These are phyloP conservation scores for Sebastes wilsoni DNA, from an alignment of 2,797 vertebrate species.

Conservation along the genomic window DNA sequence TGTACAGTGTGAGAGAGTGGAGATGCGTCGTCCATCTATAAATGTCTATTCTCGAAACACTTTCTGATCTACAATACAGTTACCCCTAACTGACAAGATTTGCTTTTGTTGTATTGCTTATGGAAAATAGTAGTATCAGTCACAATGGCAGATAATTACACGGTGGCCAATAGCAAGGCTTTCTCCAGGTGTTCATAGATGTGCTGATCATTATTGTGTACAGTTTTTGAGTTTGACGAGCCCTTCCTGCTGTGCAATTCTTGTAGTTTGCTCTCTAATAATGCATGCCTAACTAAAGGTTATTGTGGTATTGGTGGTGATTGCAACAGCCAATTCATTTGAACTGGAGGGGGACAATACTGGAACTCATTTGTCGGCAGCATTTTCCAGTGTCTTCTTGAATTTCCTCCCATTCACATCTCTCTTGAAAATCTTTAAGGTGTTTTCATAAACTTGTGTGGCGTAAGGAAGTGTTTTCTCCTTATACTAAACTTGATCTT, in stretches of 20 bases:
- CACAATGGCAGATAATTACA: not conserved
- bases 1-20: no score
- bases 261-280: constrained; percentile 46
- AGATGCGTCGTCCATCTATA: no score
- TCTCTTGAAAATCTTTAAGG: not conserved
- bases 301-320: not conserved
- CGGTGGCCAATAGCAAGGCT: not conserved
- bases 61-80: not conserved
- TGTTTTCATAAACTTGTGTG: not conserved
- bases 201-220: constrained; percentile 19
- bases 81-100: not conserved
- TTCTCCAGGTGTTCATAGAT: constrained; percentile 39
- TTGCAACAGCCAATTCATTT: not conserved
- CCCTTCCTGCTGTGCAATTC: constrained; percentile 41
- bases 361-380: not conserved
- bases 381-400: not conserved
- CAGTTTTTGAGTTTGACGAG: constrained; percentile 5
- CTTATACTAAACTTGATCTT: constrained; percentile 6
- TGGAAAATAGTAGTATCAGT: not conserved
- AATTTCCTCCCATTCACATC: not conserved
- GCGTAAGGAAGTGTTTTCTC: not conserved
- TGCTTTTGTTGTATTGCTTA: not conserved
- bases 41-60: no score
- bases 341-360: not conserved
- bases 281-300: constrained; percentile 15